Percentiles rank a stretch among this genome's conserved stretches.
These are phyloP conservation scores for Cladorhizidae sp. DNA, from an alignment of 37 sponge, comb jelly and placozoan genomes.

Conservation along the genomic window DNA sequence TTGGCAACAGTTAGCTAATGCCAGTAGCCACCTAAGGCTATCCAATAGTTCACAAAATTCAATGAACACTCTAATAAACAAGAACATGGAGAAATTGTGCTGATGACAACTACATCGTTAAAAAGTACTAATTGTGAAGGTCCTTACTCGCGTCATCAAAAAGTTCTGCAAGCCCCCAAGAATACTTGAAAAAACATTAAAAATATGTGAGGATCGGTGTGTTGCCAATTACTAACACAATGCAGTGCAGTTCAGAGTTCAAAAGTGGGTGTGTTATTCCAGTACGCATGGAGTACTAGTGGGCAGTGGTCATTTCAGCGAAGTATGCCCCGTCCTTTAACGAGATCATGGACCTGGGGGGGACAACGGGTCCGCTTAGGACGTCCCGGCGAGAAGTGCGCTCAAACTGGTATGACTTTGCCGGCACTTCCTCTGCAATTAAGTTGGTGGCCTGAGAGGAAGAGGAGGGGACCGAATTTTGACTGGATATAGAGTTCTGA, in stretches of 20 bases:
- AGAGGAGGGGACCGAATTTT: slow-evolving; percentile 8
- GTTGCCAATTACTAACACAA: background rate
- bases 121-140: no score
- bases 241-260: background rate
- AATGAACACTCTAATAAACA: no score
- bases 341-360: slow-evolving; percentile 69
- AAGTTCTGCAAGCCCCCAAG: no score
- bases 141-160: no score
- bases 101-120: no score
- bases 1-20: no score
- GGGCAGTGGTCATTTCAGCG: background rate
- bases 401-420: background rate
- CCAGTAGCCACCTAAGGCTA: no score
- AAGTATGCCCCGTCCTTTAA: slow-evolving; percentile 23
- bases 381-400: background rate
- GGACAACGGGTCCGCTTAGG: slow-evolving; percentile 43
- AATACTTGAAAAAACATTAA: no score
- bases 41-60: no score
- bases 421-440: slow-evolving; percentile 1
- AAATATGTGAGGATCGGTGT: background rate
- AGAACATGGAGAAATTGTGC: no score
- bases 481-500: slow-evolving; percentile 50
- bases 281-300: no score
- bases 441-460: background rate
- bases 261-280: no score